Conservation (phyloP, 2,113 vertebrate genomes). For the Laticauda colubrina region DNA sequence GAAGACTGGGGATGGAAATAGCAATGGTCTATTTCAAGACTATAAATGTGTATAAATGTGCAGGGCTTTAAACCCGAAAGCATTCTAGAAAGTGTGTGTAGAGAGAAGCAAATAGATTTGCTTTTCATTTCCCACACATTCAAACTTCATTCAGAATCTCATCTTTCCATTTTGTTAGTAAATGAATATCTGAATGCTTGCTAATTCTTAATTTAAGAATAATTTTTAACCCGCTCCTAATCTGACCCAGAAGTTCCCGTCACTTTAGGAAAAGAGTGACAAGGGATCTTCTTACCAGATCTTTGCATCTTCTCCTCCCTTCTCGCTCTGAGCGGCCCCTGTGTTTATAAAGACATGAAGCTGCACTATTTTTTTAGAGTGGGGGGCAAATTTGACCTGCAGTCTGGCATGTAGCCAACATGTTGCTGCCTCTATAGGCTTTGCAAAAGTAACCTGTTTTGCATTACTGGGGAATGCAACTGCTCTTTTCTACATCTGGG, state of each 20-base stretch:
- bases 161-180: neutral
- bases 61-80: neutral
- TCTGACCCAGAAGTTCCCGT: neutral
- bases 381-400: neutral
- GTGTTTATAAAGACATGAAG: rapidly evolving
- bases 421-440: neutral
- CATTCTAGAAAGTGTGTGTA: neutral
- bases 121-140: neutral
- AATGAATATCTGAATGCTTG: neutral
- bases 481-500: conserved; percentile 27
- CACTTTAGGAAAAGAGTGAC: rapidly evolving
- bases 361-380: neutral
- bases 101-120: neutral
- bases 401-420: rapidly evolving
- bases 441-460: conserved; percentile 31
- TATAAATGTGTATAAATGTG: neutral
- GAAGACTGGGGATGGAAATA: neutral
- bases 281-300: neutral
- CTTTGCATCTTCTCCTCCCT: neutral
- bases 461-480: conserved; percentile 54
- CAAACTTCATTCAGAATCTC: neutral
- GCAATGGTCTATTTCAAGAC: neutral
- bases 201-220: neutral
- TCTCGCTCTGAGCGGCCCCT: rapidly evolving
- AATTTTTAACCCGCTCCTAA: neutral